A percentile compares a stretch with the other conserved stretches of the same genome.
These are phyloP conservation scores for Caretta caretta DNA, from an alignment of 2,113 vertebrate genomes.

Conservation along the genomic window DNA sequence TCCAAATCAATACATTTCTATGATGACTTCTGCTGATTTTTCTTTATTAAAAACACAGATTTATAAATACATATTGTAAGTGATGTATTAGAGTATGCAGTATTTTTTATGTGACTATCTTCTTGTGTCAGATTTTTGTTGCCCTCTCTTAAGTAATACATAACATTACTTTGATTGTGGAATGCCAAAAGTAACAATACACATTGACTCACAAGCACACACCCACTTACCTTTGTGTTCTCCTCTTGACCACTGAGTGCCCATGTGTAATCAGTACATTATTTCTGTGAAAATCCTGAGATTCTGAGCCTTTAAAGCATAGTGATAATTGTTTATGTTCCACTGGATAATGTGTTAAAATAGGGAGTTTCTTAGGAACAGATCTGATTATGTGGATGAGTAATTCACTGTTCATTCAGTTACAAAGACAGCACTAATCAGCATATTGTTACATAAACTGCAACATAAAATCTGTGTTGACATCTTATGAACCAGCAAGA, in stretches of 20 bases:
- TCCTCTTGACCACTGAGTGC: conserved; percentile 10
- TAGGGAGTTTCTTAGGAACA: conserved; percentile 50
- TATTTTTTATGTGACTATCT: not conserved
- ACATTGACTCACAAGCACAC: not conserved
- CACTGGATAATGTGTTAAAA: conserved; percentile 3
- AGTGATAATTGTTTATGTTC: conserved; percentile 39
- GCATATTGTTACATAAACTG: conserved; percentile 58
- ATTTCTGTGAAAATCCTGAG: not conserved
- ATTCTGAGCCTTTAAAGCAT: conserved; percentile 5
- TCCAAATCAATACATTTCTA: not conserved
- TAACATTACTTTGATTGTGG: not conserved
- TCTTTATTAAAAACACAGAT: not conserved
- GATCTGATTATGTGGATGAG: conserved; percentile 64
- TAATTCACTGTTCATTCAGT: conserved; percentile 54
- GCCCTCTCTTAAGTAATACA: not conserved
- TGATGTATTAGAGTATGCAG: not conserved
- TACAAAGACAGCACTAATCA: conserved; percentile 62
- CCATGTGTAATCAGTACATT: conserved; percentile 8
- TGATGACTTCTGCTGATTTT: not conserved
- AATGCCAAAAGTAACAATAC: not conserved
- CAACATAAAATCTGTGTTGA: conserved; percentile 53
- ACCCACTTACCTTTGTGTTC: conserved; percentile 14
- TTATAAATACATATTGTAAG: not conserved
- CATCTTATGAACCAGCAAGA: conserved; percentile 43
- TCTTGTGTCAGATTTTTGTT: not conserved